Base-by-base conservation (phyloP, 2,888 invertebrate genomes). In the Hyalella azteca region DNA sequence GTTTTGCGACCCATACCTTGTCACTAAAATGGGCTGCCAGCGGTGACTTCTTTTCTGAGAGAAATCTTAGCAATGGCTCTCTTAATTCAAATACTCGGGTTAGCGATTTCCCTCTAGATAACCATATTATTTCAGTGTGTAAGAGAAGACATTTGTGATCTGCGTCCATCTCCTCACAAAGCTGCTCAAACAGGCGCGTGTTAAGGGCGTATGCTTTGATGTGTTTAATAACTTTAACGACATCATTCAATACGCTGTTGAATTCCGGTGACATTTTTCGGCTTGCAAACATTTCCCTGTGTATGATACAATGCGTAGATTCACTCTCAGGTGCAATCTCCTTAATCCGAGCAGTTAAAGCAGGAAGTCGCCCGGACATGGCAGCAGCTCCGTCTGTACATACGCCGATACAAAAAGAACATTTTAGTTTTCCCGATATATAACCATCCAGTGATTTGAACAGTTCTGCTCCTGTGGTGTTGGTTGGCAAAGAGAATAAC, bases 401-500 rank as follows among this genome's bases (percentile, higher is more conserved):
- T 45, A 1, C 22, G 13, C 19, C 49, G n/a, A 5, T 22, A 49
- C n/a, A 49, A n/a, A 49, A 49, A 22, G 49, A 13, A 19, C 49
- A n/a, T 49, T 49, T 49, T 3, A 49, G 49, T 49, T 49, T 1
- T 49, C 3, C 13, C 22, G 49, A 5, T 2, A 5, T 49, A 49
- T 49, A 49, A 49, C 49, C 49, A 49, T 49, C 1, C 49, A 49
- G 49, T 49, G 49, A 49, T 22, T 5, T 49, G 13, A 13, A 49
- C 13, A 49, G 7, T 3, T 49, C 49, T 49, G 7, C n/a, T 49
- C 49, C 3, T 9, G 76, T 76, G 1, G 45, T 36, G 29, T 73
- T 32, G 41, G 73, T 60, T 78, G 22, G 32, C 78, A 78, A 78
- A 26, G 36, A 76, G 78, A 76, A 77, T 40, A n/a, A 39, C 66